Conservation (phyloP, 2,797 vertebrate species). For the Lycodopsis pacificus region DNA sequence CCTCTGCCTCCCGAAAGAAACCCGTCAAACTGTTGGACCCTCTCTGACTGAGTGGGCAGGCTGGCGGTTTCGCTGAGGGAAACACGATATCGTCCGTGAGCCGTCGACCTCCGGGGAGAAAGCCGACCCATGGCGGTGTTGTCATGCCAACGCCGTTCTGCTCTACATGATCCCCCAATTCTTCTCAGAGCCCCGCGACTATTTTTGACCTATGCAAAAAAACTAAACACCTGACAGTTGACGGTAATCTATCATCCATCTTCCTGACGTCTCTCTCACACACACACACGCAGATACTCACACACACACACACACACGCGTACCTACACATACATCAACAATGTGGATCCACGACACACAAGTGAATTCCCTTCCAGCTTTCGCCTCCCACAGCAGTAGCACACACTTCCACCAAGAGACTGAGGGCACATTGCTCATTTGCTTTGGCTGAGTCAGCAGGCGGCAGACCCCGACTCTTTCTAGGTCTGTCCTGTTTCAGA, state of each 20-base stretch:
- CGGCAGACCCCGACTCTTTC: conserved; percentile 58
- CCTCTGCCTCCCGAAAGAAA: background rate
- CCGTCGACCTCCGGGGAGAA: conserved; percentile 60
- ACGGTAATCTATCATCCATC: conserved; percentile 57
- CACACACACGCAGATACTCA: background rate
- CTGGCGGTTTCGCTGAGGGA: conserved; percentile 32
- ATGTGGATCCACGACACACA: conserved; percentile 30
- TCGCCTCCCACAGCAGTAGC: conserved; percentile 50
- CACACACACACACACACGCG: conserved; percentile 2
- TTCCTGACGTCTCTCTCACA: conserved; percentile 26
- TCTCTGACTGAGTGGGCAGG: conserved; percentile 30
- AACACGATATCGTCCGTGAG: conserved; percentile 68
- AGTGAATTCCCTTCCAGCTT: conserved; percentile 61
- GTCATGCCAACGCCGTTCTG: conserved; percentile 45
- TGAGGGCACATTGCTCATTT: conserved; percentile 60
- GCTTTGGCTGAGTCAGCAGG: conserved; percentile 68
- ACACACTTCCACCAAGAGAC: conserved; percentile 58
- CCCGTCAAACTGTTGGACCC: background rate
- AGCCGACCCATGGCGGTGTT: conserved; percentile 32
- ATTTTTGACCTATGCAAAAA: conserved; percentile 73
- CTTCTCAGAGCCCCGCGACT: conserved; percentile 64
- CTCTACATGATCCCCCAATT: conserved; percentile 52
- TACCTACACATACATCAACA: conserved; percentile 22
- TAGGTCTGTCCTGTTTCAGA: conserved; percentile 53
- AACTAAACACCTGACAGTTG: conserved; percentile 41